phyloP scores from a whole-genome alignment of 2,113 vertebrate species.

The Xiphophorus couchianus region DNA sequence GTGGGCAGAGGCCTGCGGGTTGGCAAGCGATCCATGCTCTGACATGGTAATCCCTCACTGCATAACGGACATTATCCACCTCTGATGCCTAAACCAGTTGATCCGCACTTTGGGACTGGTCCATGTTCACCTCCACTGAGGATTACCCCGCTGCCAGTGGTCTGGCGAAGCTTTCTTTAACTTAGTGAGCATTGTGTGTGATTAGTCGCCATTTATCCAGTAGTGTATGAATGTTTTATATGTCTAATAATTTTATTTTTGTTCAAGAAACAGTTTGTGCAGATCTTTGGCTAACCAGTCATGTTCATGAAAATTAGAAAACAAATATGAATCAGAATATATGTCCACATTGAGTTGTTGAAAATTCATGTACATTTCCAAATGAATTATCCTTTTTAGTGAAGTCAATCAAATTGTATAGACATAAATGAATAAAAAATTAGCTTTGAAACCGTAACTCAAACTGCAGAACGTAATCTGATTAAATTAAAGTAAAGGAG shows the following conservation, averaged over 20 bases:
- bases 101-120: constrained; percentile 50
- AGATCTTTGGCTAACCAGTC: constrained; percentile 37
- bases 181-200: constrained; percentile 46
- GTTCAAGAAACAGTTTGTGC: constrained; percentile 29
- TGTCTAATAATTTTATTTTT: constrained; percentile 23
- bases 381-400: constrained; percentile 37
- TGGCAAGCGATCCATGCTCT: constrained; percentile 64
- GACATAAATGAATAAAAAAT: constrained; percentile 50
- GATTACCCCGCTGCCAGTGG: constrained; percentile 34
- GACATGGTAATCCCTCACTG: constrained; percentile 70
- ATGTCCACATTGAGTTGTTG: constrained; percentile 42
- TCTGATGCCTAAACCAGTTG: constrained; percentile 56
- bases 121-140: constrained; percentile 38
- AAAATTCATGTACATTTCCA: constrained; percentile 40
- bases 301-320: constrained; percentile 19
- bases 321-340: constrained; percentile 47
- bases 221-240: constrained; percentile 27
- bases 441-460: constrained; percentile 44
- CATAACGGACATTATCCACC: constrained; percentile 58
- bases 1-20: constrained; percentile 52
- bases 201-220: constrained; percentile 45
- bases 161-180: constrained; percentile 33
- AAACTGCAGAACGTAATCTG: constrained; percentile 30
- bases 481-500: constrained; percentile 28
- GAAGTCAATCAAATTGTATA: constrained; percentile 49